Conservation (phyloP, 2,797 vertebrate genomes). For the Philypnodon macrostomus region DNA sequence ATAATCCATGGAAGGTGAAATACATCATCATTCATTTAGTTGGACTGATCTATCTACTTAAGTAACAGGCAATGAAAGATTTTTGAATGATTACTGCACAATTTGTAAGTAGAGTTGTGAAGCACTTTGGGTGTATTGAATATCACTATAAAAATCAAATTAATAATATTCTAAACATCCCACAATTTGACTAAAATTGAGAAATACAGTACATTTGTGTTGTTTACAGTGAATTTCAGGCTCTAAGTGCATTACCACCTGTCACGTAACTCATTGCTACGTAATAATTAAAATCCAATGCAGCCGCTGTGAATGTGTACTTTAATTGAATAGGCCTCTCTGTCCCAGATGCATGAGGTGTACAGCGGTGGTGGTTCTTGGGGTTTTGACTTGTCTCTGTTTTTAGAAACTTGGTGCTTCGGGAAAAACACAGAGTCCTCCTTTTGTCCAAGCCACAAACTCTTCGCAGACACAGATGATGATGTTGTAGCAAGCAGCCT, state of each 20-base stretch:
- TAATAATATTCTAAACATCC: too few relatives aligned
- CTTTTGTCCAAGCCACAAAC: slow-evolving; percentile 59
- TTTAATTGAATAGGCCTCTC: slow-evolving; percentile 30
- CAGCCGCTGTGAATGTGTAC: slow-evolving; percentile 11
- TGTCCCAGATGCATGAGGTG: slow-evolving; percentile 31
- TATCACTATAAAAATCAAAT: too few relatives aligned
- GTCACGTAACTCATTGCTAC: not conserved
- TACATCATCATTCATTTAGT: too few relatives aligned
- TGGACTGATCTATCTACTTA: too few relatives aligned
- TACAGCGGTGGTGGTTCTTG: slow-evolving; percentile 68
- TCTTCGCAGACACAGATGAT: slow-evolving; percentile 60
- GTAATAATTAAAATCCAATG: not conserved
- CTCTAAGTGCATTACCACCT: not conserved
- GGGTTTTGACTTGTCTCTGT: slow-evolving; percentile 66
- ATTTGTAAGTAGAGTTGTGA: too few relatives aligned
- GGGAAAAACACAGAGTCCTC: slow-evolving; percentile 60
- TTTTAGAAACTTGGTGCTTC: slow-evolving; percentile 76
- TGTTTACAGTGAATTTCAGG: not conserved
- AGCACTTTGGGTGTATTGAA: too few relatives aligned
- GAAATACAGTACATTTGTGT: too few relatives aligned
- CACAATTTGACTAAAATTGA: too few relatives aligned
- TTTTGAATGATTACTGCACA: too few relatives aligned
- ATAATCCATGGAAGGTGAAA: too few relatives aligned
- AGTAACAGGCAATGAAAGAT: too few relatives aligned
- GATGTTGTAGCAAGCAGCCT: slow-evolving; percentile 60